Conservation (phyloP, 1,140 invertebrate genomes). For the Saccostrea glomerata region DNA sequence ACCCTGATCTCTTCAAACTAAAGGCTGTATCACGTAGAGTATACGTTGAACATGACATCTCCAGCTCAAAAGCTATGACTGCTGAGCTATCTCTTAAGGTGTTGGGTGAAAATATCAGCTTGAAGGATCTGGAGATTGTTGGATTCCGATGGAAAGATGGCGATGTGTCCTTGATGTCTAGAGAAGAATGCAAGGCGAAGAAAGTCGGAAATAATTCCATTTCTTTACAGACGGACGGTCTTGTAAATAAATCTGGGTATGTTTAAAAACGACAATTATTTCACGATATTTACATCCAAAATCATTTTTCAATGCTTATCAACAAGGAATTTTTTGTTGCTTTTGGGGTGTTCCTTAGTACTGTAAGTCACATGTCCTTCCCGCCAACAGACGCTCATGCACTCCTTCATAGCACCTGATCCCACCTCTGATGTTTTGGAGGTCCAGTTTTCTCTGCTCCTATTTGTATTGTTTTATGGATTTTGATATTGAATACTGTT, state of each 20-base stretch:
- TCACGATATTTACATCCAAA: too few relatives aligned
- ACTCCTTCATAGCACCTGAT: too few relatives aligned
- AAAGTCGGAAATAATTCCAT: neutral
- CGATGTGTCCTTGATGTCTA: neutral
- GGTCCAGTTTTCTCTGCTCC: too few relatives aligned
- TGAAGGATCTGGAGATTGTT: neutral
- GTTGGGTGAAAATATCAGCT: neutral
- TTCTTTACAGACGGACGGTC: neutral
- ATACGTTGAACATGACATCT: neutral
- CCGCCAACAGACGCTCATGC: too few relatives aligned
- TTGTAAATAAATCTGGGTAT: neutral
- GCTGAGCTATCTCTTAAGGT: neutral
- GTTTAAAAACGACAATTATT: neutral
- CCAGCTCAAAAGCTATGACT: neutral
- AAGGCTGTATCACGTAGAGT: neutral
- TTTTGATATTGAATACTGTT: too few relatives aligned
- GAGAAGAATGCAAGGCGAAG: neutral
- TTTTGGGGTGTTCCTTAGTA: too few relatives aligned
- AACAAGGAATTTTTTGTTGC: too few relatives aligned
- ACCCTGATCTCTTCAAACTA: neutral
- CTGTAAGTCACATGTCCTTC: too few relatives aligned
- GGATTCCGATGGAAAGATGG: neutral
- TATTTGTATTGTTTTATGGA: too few relatives aligned
- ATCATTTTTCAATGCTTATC: too few relatives aligned
- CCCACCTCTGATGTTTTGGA: too few relatives aligned